These are phyloP conservation scores for Propithecus coquereli DNA, from an alignment of 2,113 vertebrate genomes.

Conservation along the genomic window DNA sequence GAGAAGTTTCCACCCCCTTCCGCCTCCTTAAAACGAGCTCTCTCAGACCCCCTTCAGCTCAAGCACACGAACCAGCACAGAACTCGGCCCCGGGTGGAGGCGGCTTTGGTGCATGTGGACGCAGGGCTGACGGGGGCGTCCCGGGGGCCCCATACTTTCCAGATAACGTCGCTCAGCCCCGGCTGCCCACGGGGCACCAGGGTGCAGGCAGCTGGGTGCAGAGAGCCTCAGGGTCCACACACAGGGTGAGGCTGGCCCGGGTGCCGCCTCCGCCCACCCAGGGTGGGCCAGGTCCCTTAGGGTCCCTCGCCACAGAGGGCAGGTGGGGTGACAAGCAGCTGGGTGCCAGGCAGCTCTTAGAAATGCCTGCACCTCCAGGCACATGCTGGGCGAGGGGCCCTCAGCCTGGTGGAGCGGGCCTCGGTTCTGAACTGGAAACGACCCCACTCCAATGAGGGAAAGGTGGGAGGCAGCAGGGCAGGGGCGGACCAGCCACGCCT, in stretches of 20 bases:
- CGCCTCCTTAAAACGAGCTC: fast-evolving
- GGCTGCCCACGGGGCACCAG: fast-evolving
- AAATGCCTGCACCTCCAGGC: not conserved
- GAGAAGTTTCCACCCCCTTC: not conserved
- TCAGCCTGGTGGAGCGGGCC: not conserved
- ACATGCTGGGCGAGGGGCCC: not conserved
- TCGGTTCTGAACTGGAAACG: not conserved
- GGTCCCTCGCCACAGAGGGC: not conserved
- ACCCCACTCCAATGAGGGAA: not conserved
- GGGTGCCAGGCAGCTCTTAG: not conserved
- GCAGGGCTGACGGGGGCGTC: not conserved
- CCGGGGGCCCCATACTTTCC: too few species aligned
- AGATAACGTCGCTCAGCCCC: fast-evolving
- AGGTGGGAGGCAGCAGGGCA: fast-evolving
- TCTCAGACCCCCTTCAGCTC: not conserved
- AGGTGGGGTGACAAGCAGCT: not conserved
- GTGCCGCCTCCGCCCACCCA: fast-evolving
- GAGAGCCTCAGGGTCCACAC: fast-evolving
- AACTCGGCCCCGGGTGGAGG: fast-evolving
- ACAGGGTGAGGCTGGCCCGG: fast-evolving
- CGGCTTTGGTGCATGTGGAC: fast-evolving
- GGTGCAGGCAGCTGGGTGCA: fast-evolving
- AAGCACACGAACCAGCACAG: not conserved
- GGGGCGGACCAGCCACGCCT: not conserved
- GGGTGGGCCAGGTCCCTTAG: fast-evolving